phyloP scores from a whole-genome alignment of 2,888 invertebrate species.

The Hybos culiciformis region DNA sequence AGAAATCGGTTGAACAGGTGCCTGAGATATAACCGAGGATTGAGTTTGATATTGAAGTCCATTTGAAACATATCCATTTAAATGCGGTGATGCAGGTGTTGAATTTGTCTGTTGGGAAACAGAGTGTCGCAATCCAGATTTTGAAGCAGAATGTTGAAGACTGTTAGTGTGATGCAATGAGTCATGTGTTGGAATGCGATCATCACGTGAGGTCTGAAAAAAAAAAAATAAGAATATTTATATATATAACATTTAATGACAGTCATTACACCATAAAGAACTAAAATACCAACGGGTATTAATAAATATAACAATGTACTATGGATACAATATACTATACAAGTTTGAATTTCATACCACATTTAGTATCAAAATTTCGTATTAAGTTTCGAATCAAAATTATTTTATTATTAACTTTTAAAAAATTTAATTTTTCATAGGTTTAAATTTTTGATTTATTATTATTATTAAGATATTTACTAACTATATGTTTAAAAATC shows the following conservation, averaged over 20 bases:
- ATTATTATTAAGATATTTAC: too few relatives aligned
- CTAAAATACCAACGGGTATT: not conserved
- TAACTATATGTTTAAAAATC: too few relatives aligned
- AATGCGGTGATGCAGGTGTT: conserved; percentile 34
- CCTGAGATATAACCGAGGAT: conserved; percentile 37
- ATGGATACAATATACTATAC: too few relatives aligned
- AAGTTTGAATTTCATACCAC: too few relatives aligned
- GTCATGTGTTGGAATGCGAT: conserved; percentile 34
- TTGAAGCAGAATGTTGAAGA: conserved; percentile 30
- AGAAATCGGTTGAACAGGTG: conserved; percentile 39
- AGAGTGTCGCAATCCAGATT: conserved; percentile 31
- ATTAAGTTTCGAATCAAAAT: too few relatives aligned
- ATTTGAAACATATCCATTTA: conserved; percentile 31
- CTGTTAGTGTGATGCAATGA: conserved; percentile 15
- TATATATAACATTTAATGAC: not conserved
- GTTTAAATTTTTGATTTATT: too few relatives aligned
- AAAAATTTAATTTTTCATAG: too few relatives aligned
- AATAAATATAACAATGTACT: too few relatives aligned
- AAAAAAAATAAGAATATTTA: not conserved
- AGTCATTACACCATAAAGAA: not conserved
- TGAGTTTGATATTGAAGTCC: conserved; percentile 38
- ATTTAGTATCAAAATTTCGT: too few relatives aligned
- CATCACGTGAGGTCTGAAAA: conserved; percentile 37
- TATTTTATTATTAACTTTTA: too few relatives aligned
- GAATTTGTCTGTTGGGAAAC: conserved; percentile 32